Evolutionary conservation across 1,140 invertebrate genomes (phyloP), one percentile per base, ranked within the genome.

Genomic region (Dendrolimus kikuchii): DNA sequence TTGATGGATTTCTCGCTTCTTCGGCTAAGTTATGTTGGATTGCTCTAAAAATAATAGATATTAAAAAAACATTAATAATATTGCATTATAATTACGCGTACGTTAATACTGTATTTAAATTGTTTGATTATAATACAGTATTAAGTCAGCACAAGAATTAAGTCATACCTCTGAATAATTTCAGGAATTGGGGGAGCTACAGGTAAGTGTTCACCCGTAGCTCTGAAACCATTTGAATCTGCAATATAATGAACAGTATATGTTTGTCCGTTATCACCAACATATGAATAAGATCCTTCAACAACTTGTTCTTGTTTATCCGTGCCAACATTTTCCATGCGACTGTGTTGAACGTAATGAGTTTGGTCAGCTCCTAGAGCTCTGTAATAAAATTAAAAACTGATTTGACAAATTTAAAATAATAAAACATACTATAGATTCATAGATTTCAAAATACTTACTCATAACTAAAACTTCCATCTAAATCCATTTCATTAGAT

Each of bases 211-310:
- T 88, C 88, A 46, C 89, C 89, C 53, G 76, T 82, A 7, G 90
- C 88, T 71, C 87, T 73, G 70, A 89, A 91, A 51, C 89, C 89
- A 66, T 88, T 88, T 48, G 85, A 85, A 67, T 90, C 89, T 38
- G 90, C 90, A 44, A 87, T 73, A 64, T 90, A 90, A 58, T 83
- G 86, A 7, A 90, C 81, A 5, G 89, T 89, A 53, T 88, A 88
- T 7, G 85, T 86, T 59, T 78, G 79, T 47, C 89, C 89, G 68
- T 92, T 88, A 57, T 89, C 89, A 40, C 88, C 88, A 9, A 89
- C 82, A 70, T 91, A 92, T 10, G 90, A 90, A 74, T 91, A 92
- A 7, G 89, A 89, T 47, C 91, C 91, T 66, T 89, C 87, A n/a
- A 90, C 89, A 7, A 88, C 81, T 69, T 89, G 87, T 49, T 89